A percentile compares a stretch with the other conserved stretches of the same genome.
Evolutionary conservation across 2,797 vertebrate species (phyloP).

Genomic region (Arnoldichthys spilopterus): DNA sequence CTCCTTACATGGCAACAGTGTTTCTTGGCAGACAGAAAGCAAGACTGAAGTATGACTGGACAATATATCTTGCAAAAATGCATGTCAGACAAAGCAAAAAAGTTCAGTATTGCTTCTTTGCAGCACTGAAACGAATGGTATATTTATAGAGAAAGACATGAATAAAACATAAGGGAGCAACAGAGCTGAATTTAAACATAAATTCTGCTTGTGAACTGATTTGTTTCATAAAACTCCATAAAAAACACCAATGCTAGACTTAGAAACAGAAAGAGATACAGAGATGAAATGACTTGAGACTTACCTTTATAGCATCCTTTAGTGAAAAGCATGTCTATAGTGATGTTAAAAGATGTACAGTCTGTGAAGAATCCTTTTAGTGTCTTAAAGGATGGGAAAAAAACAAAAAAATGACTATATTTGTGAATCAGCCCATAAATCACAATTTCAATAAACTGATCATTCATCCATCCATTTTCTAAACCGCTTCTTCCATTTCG

Average conservation of each 20-base stretch:
- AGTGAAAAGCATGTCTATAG: conserved; percentile 89
- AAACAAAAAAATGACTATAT: not conserved
- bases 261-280: not conserved
- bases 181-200: not conserved
- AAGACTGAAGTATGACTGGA: not conserved
- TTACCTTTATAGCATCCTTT: conserved; percentile 88
- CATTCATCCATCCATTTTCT: no score
- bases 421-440: not conserved
- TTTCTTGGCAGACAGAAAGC: conserved; percentile 2
- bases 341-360: conserved; percentile 89
- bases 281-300: no score
- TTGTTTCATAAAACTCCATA: not conserved
- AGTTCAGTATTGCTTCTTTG: not conserved
- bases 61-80: no score
- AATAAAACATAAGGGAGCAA: not conserved
- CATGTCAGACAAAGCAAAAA: not conserved
- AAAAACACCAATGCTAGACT: not conserved
- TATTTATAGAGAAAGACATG: not conserved
- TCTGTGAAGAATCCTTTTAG: conserved; percentile 90
- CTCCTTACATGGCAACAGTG: conserved; percentile 34
- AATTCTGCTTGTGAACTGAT: not conserved
- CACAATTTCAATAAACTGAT: no score
- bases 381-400: conserved; percentile 71
- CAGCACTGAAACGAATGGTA: not conserved
- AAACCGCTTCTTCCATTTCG: no score